These are phyloP conservation scores for Brachionus rubens DNA, from an alignment of 1,140 invertebrate species.

Conservation along the genomic window DNA sequence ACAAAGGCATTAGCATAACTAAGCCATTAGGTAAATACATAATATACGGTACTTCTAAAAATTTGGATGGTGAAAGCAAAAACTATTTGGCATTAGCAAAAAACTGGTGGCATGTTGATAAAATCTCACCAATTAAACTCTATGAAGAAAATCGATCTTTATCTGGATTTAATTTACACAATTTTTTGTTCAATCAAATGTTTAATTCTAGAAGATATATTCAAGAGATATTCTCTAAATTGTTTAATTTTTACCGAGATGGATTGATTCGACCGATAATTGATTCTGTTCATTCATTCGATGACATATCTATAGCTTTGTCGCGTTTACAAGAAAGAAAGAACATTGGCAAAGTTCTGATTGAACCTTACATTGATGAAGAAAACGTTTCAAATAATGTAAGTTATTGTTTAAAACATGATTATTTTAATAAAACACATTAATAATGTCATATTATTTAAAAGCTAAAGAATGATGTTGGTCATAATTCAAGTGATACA, in stretches of 20 bases:
- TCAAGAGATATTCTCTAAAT: background rate
- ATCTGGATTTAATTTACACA: constrained; percentile 76
- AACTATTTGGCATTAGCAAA: constrained; percentile 78
- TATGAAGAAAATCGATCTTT: constrained; percentile 83
- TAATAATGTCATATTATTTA: no score
- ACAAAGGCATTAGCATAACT: constrained; percentile 73
- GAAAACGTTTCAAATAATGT: background rate
- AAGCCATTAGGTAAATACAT: constrained; percentile 86
- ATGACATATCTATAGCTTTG: constrained; percentile 68
- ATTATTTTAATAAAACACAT: no score
- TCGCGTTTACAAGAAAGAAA: background rate
- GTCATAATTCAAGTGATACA: background rate
- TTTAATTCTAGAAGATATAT: constrained; percentile 60
- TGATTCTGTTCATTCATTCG: constrained; percentile 79
- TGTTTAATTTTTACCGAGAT: constrained; percentile 51
- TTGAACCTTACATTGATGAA: constrained; percentile 1
- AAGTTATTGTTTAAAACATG: no score
- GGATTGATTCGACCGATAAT: constrained; percentile 75
- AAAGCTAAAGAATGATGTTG: no score
- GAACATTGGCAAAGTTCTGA: constrained; percentile 18
- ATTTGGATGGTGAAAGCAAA: constrained; percentile 80
- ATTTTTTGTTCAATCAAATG: constrained; percentile 76
- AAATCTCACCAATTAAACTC: constrained; percentile 78
- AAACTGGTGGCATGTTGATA: constrained; percentile 84
- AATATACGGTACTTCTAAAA: constrained; percentile 77